These are phyloP conservation scores for Gambelia wislizenii DNA, from an alignment of 2,797 vertebrate species.

Conservation along the genomic window DNA sequence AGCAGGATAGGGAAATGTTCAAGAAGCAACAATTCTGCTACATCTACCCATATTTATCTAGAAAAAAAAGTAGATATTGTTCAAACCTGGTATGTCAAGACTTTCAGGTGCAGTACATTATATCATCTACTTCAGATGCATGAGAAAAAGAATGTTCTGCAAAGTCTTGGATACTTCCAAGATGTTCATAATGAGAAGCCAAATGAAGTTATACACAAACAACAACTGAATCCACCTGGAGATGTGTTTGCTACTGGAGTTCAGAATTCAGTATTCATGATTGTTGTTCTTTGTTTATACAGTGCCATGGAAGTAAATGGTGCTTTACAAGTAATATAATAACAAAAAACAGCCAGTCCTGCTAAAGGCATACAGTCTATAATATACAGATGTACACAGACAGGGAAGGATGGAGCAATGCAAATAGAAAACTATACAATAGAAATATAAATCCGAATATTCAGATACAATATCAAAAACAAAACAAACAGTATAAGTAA, in stretches of 20 bases:
- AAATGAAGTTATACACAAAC: neutral
- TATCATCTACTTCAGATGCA: neutral
- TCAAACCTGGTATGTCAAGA: slow-evolving; percentile 29
- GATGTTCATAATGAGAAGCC: neutral
- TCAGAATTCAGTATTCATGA: neutral
- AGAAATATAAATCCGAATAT: too few species aligned
- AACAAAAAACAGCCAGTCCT: too few species aligned
- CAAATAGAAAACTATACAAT: too few species aligned
- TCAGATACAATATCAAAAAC: too few species aligned
- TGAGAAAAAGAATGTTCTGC: neutral
- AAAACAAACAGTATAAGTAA: too few species aligned
- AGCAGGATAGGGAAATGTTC: neutral
- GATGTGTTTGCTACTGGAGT: too few species aligned
- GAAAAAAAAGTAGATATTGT: slow-evolving; percentile 13
- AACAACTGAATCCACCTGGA: neutral
- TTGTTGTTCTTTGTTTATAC: too few species aligned
- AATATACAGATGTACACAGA: too few species aligned
- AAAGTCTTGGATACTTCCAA: neutral
- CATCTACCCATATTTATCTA: slow-evolving; percentile 1
- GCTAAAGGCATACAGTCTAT: too few species aligned
- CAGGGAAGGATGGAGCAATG: too few species aligned
- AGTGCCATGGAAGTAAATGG: too few species aligned
- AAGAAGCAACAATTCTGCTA: neutral
- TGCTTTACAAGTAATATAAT: too few species aligned
- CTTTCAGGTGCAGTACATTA: neutral